Evolutionary conservation across 2,888 invertebrate species (phyloP), one percentile per base, ranked within the genome.

Genomic region (Papilio demoleus): DNA sequence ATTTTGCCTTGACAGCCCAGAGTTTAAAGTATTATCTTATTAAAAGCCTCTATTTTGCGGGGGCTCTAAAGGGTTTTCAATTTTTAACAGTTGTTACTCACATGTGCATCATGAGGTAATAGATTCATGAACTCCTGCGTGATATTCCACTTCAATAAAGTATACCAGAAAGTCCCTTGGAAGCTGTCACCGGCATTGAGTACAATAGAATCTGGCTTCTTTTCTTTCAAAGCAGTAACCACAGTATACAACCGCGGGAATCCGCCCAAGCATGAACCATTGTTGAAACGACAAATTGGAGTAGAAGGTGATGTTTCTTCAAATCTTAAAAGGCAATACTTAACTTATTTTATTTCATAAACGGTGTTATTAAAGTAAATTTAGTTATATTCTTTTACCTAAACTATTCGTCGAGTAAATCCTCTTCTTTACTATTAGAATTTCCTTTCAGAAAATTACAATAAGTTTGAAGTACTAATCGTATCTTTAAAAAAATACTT

Each of bases 101-200:
- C 96, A 93, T 96, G 95, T 0, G 94, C 97, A 81, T 97, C 96
- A 76, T 96, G 95, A 0, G 95, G 94, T 65, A 97, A 80, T 75
- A 94, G 85, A 79, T 97, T 97, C 87, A 97, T 94, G 76, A 97
- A 96, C 76, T 95, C 82, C 64, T 95, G 94, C 0, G 96, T 96
- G 0, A 95, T 94, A 74, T 95, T 95, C 95, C 96, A 96, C 75
- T 94, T 94, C n/a, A 95, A 93, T 5, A 96, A 78, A 19, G 95
- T 95, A 79, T 97, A 97, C 96, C 96, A 97, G n/a, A 96, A 91
- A 0, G 97, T 97, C 0, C 97, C 97, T 81, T 97, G 97, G 82
- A 95, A 97, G 81, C 95, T 95, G 84, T 97, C 97, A 0, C 97
- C 97, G 0, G 95, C 97, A 80, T 97, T 97, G 67, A 97, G 85